phyloP scores from a whole-genome alignment of 2,113 vertebrate genomes.

The Pogona vitticeps region DNA sequence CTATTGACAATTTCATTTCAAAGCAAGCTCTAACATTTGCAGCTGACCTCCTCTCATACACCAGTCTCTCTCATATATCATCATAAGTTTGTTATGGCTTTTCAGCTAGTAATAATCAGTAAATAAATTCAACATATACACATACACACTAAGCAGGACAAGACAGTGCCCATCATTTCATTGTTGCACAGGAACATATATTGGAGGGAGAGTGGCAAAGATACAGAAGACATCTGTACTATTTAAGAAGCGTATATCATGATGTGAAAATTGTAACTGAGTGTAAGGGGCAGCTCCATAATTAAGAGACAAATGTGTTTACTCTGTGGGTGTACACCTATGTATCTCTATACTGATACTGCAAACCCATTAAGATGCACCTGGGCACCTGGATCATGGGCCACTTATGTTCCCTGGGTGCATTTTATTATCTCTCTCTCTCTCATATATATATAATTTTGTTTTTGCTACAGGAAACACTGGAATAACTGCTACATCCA shows the following conservation, averaged over 20 bases:
- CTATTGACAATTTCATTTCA: constrained; percentile 3
- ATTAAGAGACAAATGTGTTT: neutral
- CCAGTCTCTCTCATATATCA: neutral
- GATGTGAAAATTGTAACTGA: neutral
- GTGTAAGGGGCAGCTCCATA: neutral
- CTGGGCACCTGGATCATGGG: neutral
- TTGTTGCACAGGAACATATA: neutral
- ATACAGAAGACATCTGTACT: neutral
- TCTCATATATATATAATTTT: too few species aligned
- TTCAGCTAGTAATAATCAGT: neutral
- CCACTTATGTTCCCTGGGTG: neutral
- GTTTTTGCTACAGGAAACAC: too few species aligned
- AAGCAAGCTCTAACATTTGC: neutral
- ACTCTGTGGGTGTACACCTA: neutral
- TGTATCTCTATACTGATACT: neutral
- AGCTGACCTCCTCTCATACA: neutral
- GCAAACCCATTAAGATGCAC: neutral
- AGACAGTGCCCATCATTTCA: neutral
- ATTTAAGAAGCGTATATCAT: neutral
- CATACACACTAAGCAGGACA: neutral
- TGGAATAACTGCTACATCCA: neutral
- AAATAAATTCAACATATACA: neutral
- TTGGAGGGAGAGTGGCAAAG: too few species aligned
- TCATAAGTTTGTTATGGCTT: neutral
- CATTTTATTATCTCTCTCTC: neutral